A percentile compares a stretch with the other conserved stretches of the same genome.
Conservation (phyloP, 2,113 vertebrate species). For the Apistogramma diplotaenia region DNA sequence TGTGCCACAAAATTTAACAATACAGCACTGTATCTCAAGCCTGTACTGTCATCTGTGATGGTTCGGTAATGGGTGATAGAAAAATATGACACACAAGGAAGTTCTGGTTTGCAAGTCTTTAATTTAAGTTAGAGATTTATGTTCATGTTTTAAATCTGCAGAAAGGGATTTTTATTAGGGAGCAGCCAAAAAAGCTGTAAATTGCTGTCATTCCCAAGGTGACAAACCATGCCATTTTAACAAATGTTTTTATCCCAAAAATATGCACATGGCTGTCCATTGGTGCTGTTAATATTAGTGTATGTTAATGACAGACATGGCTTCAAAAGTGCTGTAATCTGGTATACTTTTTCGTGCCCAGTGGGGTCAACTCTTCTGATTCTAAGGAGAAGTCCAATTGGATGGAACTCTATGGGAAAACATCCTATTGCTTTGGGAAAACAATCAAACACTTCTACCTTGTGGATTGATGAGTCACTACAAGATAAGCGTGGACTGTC, state of each 20-base stretch:
- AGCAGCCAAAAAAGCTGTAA: neutral
- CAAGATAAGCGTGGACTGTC: too few relatives aligned
- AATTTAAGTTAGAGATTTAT: neutral
- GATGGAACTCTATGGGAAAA: too few relatives aligned
- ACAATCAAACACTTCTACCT: too few relatives aligned
- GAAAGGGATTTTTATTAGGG: neutral
- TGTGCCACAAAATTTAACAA: neutral
- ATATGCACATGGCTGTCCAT: neutral
- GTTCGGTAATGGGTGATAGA: neutral
- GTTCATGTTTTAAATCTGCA: neutral
- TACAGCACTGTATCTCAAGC: neutral
- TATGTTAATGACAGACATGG: neutral
- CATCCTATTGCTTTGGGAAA: too few relatives aligned
- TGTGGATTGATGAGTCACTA: too few relatives aligned
- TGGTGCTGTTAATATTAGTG: neutral
- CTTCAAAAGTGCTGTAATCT: too few relatives aligned
- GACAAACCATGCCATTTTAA: neutral
- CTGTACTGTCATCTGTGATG: neutral
- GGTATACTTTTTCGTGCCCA: too few relatives aligned
- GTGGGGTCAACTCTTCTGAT: too few relatives aligned
- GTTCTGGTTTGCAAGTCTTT: neutral
- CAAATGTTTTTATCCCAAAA: neutral
- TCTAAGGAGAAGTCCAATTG: too few relatives aligned
- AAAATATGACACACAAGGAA: neutral
- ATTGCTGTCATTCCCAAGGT: neutral